Percentiles rank a stretch among this genome's conserved stretches.
phyloP scores from a whole-genome alignment of 2,113 vertebrate species.

The Gila orcuttii region DNA sequence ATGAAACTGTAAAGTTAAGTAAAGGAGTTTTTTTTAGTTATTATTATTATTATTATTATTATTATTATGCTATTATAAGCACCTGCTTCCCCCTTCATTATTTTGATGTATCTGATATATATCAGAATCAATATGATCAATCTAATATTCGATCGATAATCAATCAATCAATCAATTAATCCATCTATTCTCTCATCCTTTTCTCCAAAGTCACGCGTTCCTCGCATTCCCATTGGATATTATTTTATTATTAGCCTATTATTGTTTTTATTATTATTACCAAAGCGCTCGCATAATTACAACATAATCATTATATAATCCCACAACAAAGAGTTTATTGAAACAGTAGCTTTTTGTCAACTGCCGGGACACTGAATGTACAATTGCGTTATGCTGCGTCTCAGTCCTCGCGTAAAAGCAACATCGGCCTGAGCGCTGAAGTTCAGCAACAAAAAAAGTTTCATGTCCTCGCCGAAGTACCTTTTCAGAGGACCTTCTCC shows the following conservation, averaged over 20 bases:
- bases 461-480: constrained; percentile 76
- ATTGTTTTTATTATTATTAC: constrained; percentile 82
- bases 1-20: background rate
- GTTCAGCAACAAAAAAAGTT: constrained; percentile 87
- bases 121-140: constrained; percentile 76
- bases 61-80: background rate
- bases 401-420: constrained; percentile 72
- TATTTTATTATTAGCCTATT: constrained; percentile 83
- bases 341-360: constrained; percentile 95
- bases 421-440: constrained; percentile 80
- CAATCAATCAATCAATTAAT: constrained; percentile 75
- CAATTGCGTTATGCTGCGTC: constrained; percentile 95
- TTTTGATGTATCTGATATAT: constrained; percentile 31
- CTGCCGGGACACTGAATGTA: constrained; percentile 92
- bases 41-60: no score
- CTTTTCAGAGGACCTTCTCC: constrained; percentile 76
- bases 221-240: constrained; percentile 86
- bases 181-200: constrained; percentile 75
- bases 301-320: constrained; percentile 99
- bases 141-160: constrained; percentile 47
- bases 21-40: no score
- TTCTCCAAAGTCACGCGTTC: constrained; percentile 77
- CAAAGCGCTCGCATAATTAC: constrained; percentile 95
- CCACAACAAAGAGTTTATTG: constrained; percentile 98
- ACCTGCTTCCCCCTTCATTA: background rate